Evolutionary conservation across 2,888 invertebrate genomes (phyloP), one percentile per base, ranked within the genome.

Genomic region (Apotomis turbidana): DNA sequence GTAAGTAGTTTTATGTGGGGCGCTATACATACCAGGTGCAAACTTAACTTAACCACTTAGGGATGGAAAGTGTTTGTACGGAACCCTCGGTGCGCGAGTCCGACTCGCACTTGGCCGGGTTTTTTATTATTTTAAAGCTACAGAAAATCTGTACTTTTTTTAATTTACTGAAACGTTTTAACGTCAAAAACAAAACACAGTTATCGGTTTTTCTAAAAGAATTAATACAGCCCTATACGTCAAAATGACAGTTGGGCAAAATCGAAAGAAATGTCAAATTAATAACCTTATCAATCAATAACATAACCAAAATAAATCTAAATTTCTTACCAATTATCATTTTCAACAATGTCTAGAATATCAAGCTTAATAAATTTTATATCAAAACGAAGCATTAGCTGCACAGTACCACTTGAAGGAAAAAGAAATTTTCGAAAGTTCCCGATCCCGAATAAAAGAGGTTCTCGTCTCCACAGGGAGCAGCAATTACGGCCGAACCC

Each of bases 361-460:
- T 72, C 84, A 3, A 75, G 77, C 70, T 77, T 93, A 74, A 73
- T 91, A 1, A 90, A 91, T 77, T 84, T 85, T 58, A 74, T 90
- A 71, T 77, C 88, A 1, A 89, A 85, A 78, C 83, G 93, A 74
- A 82, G 82, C 46, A 91, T 94, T 77, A 89, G 90, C 12, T 9
- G 93, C 54, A 83, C 93, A 38, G 81, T 85, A 9, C 86, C 89
- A 0, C 80, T 88, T 4, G 91, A 93, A 79, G 97, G 97, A 1
- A 97, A 97, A 89, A 94, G 96, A 76, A 98, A 98, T 90, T 97
- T 98, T 80, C 94, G 95, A 58, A 97, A 97, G 89, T 97, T 98
- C 84, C 88, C 95, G 3, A 81, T 97, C 0, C 94, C 95, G 51
- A 96, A 96, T 81, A 97, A 97, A 84, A 93, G 97, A 76, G 98